Evolutionary conservation across 2,113 vertebrate genomes (phyloP), one percentile per base, ranked within the genome.

Genomic region (Calidris pygmaea): DNA sequence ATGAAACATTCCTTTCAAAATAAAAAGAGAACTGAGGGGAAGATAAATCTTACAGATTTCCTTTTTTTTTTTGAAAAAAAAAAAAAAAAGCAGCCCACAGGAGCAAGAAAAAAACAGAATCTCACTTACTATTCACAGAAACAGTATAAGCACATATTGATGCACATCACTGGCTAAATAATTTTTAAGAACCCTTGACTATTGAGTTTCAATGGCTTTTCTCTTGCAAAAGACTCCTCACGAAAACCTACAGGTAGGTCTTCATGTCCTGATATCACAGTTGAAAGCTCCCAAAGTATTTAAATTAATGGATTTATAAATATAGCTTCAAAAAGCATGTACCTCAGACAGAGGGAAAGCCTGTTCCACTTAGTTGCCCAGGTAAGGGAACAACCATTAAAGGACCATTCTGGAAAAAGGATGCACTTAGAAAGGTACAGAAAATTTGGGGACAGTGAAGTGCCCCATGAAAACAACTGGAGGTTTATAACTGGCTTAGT

Each of bases 1-100:
- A 93, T 93, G 87, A 91, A 93, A 87, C 62, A 63, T 52, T 93
- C 76, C 43, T 96, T 93, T 95, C 23, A 72, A 93, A 96, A 87
- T 37, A 81, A 50, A 93, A 87, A 93, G 47, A 80, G 35, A 93
- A 93, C 4, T 14, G 9, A 82, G 26, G 52, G 24, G 20, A 90
- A 92, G 48, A 87, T 43, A 90, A 91, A 85, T 96, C 41, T 80
- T 74, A 66, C 15, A 50, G 12, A 88, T 74, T 91, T 93, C n/a
- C 23, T 18, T 13, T 47, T 6, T 7, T 50, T 43, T 16, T 6
- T 15, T 15, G 15, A 43, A 43, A 43, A 43, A 43, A 43, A 43
- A 43, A 43, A 43, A 43, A 43, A 43, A 43, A 43, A 81, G 11
- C 82, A 95, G 19, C 19, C 35, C 3, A 1, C 18, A 59, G 35